Conservation (phyloP, 2,113 vertebrate species). For the Hypocryptadius cinnamomeus region DNA sequence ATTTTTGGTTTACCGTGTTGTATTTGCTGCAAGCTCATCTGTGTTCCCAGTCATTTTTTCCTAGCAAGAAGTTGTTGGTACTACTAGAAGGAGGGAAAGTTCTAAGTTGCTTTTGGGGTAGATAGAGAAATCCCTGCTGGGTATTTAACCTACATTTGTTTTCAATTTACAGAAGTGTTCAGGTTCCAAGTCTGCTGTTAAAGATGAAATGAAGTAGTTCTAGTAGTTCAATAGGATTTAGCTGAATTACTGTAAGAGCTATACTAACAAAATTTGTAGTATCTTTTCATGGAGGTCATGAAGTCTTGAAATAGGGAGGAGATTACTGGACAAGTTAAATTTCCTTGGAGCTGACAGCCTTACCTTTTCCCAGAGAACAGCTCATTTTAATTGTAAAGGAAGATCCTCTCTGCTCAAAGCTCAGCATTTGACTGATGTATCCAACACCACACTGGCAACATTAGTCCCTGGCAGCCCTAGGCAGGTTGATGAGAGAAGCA, state of each 20-base stretch:
- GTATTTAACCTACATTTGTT: constrained; percentile 34
- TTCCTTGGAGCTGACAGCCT: neutral
- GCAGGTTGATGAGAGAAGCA: constrained; percentile 26
- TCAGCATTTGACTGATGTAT: neutral
- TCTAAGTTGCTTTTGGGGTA: neutral
- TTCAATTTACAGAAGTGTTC: neutral
- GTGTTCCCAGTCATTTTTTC: neutral
- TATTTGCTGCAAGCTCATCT: neutral
- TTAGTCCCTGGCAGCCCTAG: constrained; percentile 3
- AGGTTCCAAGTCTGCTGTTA: neutral
- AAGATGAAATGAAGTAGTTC: neutral
- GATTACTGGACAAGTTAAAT: neutral
- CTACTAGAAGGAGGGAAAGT: neutral
- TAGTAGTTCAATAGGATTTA: neutral
- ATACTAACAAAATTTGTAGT: neutral
- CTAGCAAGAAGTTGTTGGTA: neutral
- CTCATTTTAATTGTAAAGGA: neutral
- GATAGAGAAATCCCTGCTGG: neutral
- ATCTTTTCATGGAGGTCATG: neutral
- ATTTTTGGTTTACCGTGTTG: neutral
- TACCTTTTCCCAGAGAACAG: neutral
- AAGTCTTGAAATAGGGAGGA: neutral
- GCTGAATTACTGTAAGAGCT: neutral
- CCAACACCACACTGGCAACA: neutral
- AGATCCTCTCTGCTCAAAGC: neutral